Percentiles rank a stretch among this genome's conserved stretches.
These are phyloP conservation scores for Stenodera caucasica DNA, from an alignment of 2,888 invertebrate genomes.

Conservation along the genomic window DNA sequence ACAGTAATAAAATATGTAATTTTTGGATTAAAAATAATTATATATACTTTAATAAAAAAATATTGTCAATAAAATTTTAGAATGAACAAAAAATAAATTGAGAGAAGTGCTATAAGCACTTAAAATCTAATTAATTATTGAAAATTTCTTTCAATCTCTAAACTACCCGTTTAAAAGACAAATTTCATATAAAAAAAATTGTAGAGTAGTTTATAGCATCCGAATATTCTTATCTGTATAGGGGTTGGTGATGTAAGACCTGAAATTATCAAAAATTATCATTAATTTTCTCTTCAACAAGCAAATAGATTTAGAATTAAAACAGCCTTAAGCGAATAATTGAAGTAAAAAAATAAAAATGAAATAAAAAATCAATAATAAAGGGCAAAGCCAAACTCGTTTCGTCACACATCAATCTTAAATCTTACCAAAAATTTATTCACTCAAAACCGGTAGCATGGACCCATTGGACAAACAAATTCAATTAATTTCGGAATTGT, in stretches of 20 bases:
- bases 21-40: no score
- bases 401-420: constrained; percentile 14
- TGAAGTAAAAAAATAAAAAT: constrained; percentile 16
- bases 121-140: not conserved
- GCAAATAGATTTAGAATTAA: no score
- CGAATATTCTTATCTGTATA: constrained; percentile 67
- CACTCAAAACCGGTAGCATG: constrained; percentile 80
- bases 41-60: no score
- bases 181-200: constrained; percentile 3
- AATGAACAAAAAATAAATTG: no score
- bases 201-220: constrained; percentile 58
- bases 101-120: not conserved
- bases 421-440: constrained; percentile 60
- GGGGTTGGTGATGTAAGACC: constrained; percentile 69
- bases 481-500: not conserved
- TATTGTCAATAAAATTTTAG: no score
- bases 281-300: no score
- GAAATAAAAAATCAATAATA: constrained; percentile 12
- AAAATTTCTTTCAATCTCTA: constrained; percentile 15
- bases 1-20: no score
- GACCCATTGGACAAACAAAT: constrained; percentile 63
- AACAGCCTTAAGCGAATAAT: not conserved
- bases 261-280: constrained; percentile 51
- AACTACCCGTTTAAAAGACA: constrained; percentile 33
- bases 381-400: not conserved